These are phyloP conservation scores for Tricholauxania praeusta DNA, from an alignment of 2,888 invertebrate genomes.

Conservation along the genomic window DNA sequence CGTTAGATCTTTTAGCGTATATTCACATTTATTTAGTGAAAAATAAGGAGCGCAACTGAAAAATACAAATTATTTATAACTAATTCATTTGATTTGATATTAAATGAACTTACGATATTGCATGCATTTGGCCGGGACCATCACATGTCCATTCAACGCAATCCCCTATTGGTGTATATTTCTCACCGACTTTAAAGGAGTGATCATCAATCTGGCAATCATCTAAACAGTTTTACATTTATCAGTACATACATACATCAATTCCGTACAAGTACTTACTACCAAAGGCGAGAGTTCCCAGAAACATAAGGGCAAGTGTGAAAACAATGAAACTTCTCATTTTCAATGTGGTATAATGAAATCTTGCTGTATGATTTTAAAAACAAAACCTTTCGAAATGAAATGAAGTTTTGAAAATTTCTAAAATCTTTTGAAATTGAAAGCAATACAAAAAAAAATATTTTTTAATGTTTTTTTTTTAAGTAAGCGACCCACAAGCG, in stretches of 20 bases:
- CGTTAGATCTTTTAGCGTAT: background rate
- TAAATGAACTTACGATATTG: conserved; percentile 46
- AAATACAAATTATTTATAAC: background rate
- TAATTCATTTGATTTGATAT: too few relatives aligned
- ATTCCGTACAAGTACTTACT: background rate
- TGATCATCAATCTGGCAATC: conserved; percentile 23
- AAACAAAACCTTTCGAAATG: too few relatives aligned
- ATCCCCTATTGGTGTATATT: conserved; percentile 44
- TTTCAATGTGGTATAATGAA: background rate
- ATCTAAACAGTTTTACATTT: background rate
- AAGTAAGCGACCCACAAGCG: background rate
- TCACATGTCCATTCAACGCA: conserved; percentile 43
- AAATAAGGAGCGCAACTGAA: background rate
- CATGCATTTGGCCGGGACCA: conserved; percentile 31
- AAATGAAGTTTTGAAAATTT: background rate
- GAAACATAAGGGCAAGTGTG: background rate
- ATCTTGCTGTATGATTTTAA: too few relatives aligned
- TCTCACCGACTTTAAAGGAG: conserved; percentile 33
- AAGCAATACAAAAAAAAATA: conserved; percentile 13
- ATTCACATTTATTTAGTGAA: background rate
- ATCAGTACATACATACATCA: too few relatives aligned
- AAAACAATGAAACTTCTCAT: background rate
- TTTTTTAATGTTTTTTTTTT: background rate
- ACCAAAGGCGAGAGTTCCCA: conserved; percentile 1
- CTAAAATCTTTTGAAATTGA: background rate